Conservation (phyloP, 2,113 vertebrate species). For the Myotis brandtii region DNA sequence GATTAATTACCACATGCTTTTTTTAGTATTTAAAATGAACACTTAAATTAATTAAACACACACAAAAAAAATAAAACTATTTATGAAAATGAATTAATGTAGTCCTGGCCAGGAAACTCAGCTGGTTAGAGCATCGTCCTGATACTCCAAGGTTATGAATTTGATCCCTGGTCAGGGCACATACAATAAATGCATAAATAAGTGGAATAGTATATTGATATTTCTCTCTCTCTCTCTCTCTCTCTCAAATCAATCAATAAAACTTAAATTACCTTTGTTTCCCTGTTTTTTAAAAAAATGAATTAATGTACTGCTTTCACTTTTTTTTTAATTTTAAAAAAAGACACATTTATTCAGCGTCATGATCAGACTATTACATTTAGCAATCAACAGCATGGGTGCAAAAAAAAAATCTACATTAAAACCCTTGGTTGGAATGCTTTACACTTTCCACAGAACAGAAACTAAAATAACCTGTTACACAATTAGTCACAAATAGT, state of each 20-base stretch:
- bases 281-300: neutral
- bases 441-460: too few relatives aligned
- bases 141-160: neutral
- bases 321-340: conserved; percentile 79
- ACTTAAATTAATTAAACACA: neutral
- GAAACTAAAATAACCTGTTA: too few relatives aligned
- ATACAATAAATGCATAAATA: neutral
- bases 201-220: neutral
- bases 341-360: conserved; percentile 94
- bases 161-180: neutral
- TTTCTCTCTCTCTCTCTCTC: neutral
- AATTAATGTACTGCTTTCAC: neutral
- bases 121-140: neutral
- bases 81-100: neutral
- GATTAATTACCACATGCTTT: neutral
- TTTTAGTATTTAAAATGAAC: neutral
- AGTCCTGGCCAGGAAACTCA: neutral
- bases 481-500: too few relatives aligned
- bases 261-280: neutral
- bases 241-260: neutral
- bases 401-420: conserved; percentile 74
- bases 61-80: neutral
- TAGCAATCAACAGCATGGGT: conserved; percentile 90
- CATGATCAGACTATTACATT: conserved; percentile 93
- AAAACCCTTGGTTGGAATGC: too few relatives aligned